Evolutionary conservation across 2,113 vertebrate species (phyloP).

Genomic region (Corythaeola cristata): DNA sequence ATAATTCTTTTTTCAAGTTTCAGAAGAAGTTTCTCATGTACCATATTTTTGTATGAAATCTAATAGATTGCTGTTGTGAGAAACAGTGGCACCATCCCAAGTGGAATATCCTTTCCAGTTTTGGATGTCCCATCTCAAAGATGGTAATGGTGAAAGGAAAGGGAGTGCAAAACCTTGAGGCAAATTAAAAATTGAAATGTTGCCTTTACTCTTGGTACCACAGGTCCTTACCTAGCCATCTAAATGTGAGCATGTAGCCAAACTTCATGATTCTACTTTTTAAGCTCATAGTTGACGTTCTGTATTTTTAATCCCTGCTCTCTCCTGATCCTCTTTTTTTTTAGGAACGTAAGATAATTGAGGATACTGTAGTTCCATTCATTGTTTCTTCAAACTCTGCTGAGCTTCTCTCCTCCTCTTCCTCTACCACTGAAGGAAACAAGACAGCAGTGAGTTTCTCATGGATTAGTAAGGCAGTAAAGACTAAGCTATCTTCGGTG

Average conservation of each 20-base stretch:
- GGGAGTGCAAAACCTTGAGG: not conserved
- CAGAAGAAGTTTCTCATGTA: not conserved
- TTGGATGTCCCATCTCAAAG: not conserved
- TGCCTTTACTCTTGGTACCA: not conserved
- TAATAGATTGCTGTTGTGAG: not conserved
- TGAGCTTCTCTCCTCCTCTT: constrained; percentile 74
- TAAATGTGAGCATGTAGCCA: not conserved
- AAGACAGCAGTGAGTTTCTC: constrained; percentile 59
- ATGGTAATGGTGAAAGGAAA: not conserved
- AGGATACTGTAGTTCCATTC: constrained; percentile 91
- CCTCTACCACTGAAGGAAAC: constrained; percentile 70
- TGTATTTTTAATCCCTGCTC: not conserved
- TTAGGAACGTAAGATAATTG: constrained; percentile 93
- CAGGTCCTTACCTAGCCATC: not conserved
- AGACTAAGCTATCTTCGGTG: not conserved
- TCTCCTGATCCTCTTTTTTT: not conserved
- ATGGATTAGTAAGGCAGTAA: not conserved
- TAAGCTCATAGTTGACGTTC: not conserved
- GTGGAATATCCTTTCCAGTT: not conserved
- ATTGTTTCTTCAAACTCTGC: constrained; percentile 80
- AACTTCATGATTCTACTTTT: not conserved
- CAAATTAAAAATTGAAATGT: not conserved
- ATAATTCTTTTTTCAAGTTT: not conserved
- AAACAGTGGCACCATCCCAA: not conserved
- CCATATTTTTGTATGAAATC: not conserved